These are phyloP conservation scores for Meloidogyne hapla DNA, from an alignment of 1,140 invertebrate genomes.

Conservation along the genomic window DNA sequence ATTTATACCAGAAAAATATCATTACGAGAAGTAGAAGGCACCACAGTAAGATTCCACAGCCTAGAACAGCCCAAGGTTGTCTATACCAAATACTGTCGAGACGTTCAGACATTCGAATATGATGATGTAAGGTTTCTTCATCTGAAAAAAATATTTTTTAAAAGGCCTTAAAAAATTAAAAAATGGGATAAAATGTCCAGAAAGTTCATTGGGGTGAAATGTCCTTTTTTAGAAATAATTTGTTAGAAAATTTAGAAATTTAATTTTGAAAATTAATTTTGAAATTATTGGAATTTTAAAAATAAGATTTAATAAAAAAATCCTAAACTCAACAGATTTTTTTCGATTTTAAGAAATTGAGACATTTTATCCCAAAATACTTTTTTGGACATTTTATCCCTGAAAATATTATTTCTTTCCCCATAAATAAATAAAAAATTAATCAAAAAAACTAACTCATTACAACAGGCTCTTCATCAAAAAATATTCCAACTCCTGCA, in stretches of 20 bases:
- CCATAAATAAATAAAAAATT: no score
- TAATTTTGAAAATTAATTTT: no score
- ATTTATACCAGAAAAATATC: conserved; percentile 35
- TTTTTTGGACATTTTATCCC: no score
- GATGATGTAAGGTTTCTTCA: conserved; percentile 48
- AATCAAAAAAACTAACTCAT: conserved; percentile 29
- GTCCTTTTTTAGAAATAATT: no score
- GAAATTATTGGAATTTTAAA: no score
- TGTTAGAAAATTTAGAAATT: no score
- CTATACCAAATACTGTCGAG: conserved; percentile 25
- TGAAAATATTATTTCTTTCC: no score
- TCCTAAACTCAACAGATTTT: no score
- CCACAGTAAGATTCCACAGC: conserved; percentile 36
- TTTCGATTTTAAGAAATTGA: conserved; percentile 20
- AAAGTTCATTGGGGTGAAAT: no score
- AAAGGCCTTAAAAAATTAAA: not conserved
- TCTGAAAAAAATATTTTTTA: conserved; percentile 40
- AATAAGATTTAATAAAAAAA: no score
- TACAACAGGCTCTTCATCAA: conserved; percentile 39
- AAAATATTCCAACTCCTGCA: conserved; percentile 41
- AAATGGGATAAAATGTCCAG: conserved; percentile 12
- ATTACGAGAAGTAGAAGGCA: conserved; percentile 35
- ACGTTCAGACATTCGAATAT: conserved; percentile 35
- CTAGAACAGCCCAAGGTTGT: conserved; percentile 27
- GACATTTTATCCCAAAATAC: no score